These are phyloP conservation scores for Macrotis lagotis DNA, from an alignment of 2,113 vertebrate species.

Conservation along the genomic window DNA sequence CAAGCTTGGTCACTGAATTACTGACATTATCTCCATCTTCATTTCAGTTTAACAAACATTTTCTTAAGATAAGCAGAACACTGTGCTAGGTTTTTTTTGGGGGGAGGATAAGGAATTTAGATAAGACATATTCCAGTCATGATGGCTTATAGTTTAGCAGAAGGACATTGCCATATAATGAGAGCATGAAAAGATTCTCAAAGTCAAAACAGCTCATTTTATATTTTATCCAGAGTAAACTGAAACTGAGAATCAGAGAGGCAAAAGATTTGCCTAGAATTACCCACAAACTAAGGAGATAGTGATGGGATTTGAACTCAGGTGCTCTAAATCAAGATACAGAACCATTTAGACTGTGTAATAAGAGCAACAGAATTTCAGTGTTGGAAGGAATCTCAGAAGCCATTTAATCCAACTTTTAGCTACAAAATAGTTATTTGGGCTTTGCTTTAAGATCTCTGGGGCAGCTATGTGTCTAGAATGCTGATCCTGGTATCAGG, in stretches of 20 bases:
- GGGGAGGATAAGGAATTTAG: background rate
- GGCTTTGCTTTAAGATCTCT: background rate
- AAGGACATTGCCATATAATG: background rate
- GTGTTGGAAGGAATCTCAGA: background rate
- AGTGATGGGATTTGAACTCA: background rate
- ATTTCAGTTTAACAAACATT: background rate
- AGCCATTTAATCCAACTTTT: background rate
- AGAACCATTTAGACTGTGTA: background rate
- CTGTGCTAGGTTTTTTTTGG: no score
- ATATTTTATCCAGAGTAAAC: slow-evolving; percentile 26
- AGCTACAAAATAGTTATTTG: background rate
- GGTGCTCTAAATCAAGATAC: background rate
- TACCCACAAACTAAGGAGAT: background rate
- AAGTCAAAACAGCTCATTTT: background rate
- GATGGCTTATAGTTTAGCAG: background rate
- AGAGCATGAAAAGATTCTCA: background rate
- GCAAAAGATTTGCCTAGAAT: slow-evolving; percentile 17
- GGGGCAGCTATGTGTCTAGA: background rate
- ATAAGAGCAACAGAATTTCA: background rate
- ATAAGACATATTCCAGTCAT: background rate
- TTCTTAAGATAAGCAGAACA: background rate
- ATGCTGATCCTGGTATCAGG: background rate
- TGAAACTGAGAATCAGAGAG: background rate
- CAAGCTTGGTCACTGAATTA: background rate
- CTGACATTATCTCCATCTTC: background rate